A percentile compares a stretch with the other conserved stretches of the same genome.
Conservation (phyloP, 1,140 invertebrate genomes). For the Aphelinus certus region DNA sequence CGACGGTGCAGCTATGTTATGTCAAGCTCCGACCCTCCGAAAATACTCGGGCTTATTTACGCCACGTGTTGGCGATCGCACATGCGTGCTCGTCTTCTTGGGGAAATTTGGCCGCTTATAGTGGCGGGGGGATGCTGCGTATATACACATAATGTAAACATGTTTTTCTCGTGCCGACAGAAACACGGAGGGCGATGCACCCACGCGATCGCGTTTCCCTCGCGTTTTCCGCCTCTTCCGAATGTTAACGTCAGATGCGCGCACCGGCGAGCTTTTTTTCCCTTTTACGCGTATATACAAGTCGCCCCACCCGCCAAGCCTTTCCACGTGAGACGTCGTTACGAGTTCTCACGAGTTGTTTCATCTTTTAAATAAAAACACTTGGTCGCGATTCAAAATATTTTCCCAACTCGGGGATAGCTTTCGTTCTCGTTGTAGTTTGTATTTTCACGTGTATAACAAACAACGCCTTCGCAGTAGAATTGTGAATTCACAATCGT, state of each 20-base stretch:
- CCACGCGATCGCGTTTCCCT: not conserved
- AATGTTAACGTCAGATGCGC: not conserved
- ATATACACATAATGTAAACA: constrained; percentile 2
- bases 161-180: constrained; percentile 2
- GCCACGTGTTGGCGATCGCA: constrained; percentile 26
- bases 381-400: not conserved
- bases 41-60: constrained; percentile 23
- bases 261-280: not conserved
- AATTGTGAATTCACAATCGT: no score
- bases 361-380: not conserved
- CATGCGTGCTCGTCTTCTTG: not conserved
- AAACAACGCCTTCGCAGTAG: no score
- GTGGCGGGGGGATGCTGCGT: no score
- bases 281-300: not conserved
- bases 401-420: not conserved
- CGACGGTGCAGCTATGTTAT: constrained; percentile 1
- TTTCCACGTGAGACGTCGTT: no score
- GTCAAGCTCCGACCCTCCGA: not conserved
- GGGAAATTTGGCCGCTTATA: no score
- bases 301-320: no score
- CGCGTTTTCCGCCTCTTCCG: constrained; percentile 3
- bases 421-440: not conserved
- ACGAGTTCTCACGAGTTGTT: not conserved
- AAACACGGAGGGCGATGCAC: not conserved
- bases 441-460: no score